These are phyloP conservation scores for Rhinolophus ferrumequinum DNA, from an alignment of 2,113 vertebrate genomes.

Conservation along the genomic window DNA sequence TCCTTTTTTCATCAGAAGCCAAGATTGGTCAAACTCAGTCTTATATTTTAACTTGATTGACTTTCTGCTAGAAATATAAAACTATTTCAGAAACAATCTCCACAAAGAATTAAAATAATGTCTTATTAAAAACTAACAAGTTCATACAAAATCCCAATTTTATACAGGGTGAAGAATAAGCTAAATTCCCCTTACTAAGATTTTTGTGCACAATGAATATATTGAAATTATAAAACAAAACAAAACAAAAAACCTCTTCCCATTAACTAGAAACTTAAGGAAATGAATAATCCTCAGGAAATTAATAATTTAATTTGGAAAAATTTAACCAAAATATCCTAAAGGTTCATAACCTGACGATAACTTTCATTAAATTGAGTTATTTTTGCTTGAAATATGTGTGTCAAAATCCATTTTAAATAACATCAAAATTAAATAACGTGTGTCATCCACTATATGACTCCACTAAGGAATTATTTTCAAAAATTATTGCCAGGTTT, in stretches of 20 bases:
- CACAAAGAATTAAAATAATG: slow-evolving; percentile 31
- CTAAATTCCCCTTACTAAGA: slow-evolving; percentile 7
- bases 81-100: slow-evolving; percentile 32
- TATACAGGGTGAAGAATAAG: slow-evolving; percentile 16
- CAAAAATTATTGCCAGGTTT: neutral
- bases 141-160: slow-evolving; percentile 15
- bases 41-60: slow-evolving; percentile 48
- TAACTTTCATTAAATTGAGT: slow-evolving; percentile 14
- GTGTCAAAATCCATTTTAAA: neutral
- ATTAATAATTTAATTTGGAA: neutral
- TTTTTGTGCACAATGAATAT: neutral
- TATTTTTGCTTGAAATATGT: neutral
- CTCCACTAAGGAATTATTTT: neutral
- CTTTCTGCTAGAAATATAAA: slow-evolving; percentile 34
- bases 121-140: slow-evolving; percentile 1
- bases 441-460: neutral
- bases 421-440: neutral
- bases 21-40: neutral
- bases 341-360: neutral
- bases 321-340: slow-evolving; percentile 32
- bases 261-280: neutral
- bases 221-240: neutral
- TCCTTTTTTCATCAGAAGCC: slow-evolving; percentile 52
- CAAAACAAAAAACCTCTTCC: neutral
- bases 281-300: neutral